phyloP scores from a whole-genome alignment of 2,797 vertebrate genomes.

The Syngnathus acus region DNA sequence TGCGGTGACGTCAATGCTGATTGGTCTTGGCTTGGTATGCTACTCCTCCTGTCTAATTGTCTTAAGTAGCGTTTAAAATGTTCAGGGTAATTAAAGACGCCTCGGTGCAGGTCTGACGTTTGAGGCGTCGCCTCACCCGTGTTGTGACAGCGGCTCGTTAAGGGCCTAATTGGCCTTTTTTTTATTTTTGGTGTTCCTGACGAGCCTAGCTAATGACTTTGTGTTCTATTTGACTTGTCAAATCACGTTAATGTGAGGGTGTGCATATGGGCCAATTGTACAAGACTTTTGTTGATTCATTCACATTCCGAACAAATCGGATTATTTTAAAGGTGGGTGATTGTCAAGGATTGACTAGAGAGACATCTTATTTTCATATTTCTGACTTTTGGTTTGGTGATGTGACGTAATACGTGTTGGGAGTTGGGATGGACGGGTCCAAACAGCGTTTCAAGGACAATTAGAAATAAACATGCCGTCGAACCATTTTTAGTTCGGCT shows the following conservation, averaged over 20 bases:
- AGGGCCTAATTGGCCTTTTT: neutral
- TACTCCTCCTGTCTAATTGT: neutral
- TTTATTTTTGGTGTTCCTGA: neutral
- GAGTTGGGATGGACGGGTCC: no score
- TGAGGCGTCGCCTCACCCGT: neutral
- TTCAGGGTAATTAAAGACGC: neutral
- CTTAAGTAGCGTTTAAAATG: neutral
- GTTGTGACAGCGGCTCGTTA: neutral
- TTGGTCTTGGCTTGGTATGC: slow-evolving; percentile 4
- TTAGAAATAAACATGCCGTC: no score
- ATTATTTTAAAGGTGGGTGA: no score
- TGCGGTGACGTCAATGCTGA: neutral
- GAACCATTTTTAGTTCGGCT: no score
- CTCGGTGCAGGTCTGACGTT: neutral
- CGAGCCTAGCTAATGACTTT: neutral
- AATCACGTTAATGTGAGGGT: neutral
- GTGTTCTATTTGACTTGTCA: neutral
- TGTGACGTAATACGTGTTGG: no score
- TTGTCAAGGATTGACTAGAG: no score
- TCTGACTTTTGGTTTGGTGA: no score
- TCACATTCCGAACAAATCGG: no score
- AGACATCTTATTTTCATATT: no score
- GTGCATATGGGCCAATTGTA: neutral
- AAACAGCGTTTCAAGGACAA: no score
- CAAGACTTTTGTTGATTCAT: no score